Conservation (phyloP, 1,140 invertebrate genomes). For the Calycopis cecrops region DNA sequence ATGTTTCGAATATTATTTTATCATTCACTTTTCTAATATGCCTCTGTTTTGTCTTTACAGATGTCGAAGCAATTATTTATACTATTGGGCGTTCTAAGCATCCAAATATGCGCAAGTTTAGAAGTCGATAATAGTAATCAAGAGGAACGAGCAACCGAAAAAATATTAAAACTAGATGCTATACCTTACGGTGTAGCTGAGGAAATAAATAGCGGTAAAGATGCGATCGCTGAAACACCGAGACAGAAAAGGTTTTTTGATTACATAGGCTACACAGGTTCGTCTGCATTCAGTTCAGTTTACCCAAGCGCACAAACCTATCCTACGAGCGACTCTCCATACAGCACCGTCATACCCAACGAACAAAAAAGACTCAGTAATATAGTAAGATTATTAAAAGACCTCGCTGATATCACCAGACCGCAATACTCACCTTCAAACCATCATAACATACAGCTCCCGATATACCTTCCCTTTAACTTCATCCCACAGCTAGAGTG, state of each 20-base stretch:
- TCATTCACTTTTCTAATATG: too few species aligned
- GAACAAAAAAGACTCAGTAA: background rate
- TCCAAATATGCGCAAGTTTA: background rate
- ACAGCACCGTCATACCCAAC: background rate
- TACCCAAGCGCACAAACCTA: background rate
- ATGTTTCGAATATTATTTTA: too few species aligned
- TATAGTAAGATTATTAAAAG: background rate
- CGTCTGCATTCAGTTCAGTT: background rate
- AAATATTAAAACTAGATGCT: background rate
- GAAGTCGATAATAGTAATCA: background rate
- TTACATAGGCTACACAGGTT: slow-evolving; percentile 2
- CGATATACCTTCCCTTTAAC: background rate
- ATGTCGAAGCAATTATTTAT: background rate
- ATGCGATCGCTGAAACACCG: background rate
- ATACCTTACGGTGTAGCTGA: background rate
- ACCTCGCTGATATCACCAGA: slow-evolving; percentile 5
- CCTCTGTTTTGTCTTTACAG: background rate
- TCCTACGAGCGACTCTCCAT: background rate
- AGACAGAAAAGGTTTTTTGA: slow-evolving; percentile 5
- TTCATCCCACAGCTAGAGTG: background rate
- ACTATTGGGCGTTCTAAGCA: background rate
- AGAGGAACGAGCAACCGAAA: background rate
- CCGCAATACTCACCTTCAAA: background rate
- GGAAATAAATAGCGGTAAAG: background rate
- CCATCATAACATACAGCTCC: background rate